A percentile compares a stretch with the other conserved stretches of the same genome.
Evolutionary conservation across 2,888 invertebrate species (phyloP).

Genomic region (Graphium colonna): DNA sequence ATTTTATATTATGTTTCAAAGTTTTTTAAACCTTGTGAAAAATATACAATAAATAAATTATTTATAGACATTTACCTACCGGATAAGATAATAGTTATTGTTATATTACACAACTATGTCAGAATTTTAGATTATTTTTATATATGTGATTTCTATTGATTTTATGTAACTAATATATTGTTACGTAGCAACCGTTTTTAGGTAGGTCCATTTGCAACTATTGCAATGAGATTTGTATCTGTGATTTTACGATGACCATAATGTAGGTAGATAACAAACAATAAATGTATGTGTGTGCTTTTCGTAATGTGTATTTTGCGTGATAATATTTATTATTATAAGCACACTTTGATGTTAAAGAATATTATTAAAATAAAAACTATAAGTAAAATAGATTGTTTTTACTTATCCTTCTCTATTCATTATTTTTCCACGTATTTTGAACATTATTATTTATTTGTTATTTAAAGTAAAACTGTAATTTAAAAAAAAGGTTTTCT

Average conservation of each 20-base stretch:
- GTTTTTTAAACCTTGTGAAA: constrained; percentile 2
- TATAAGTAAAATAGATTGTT: constrained; percentile 27
- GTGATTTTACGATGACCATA: constrained; percentile 47
- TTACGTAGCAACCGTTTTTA: constrained; percentile 13
- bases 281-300: constrained; percentile 31
- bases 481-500: too few species aligned
- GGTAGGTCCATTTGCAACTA: constrained; percentile 8
- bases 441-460: too few species aligned
- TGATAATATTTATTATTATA: constrained; percentile 43
- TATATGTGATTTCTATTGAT: background rate
- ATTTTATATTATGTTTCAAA: constrained; percentile 9
- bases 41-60: constrained; percentile 10
- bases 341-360: constrained; percentile 36
- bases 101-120: background rate
- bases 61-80: background rate
- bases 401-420: too few species aligned
- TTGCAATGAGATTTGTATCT: constrained; percentile 49
- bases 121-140: constrained; percentile 4
- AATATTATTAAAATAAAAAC: constrained; percentile 55
- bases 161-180: constrained; percentile 16
- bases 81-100: background rate
- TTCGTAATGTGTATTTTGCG: constrained; percentile 31
- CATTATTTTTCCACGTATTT: too few species aligned
- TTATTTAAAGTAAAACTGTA: too few species aligned
- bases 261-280: constrained; percentile 35